Conservation (phyloP, 2,888 invertebrate genomes). For the Ditula angustiorana region DNA sequence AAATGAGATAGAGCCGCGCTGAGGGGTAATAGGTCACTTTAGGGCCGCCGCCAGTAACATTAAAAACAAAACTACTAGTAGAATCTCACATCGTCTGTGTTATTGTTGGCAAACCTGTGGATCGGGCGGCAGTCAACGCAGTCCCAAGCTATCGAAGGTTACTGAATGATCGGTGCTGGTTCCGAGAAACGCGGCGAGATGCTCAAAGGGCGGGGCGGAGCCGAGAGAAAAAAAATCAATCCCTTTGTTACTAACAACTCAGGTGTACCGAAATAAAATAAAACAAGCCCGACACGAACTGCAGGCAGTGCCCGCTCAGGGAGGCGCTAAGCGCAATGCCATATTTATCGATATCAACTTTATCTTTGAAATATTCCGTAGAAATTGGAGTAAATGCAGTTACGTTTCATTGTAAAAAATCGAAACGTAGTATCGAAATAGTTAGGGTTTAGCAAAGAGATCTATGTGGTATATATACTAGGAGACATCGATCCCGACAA, state of each 20-base stretch:
- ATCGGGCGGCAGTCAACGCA: constrained; percentile 43
- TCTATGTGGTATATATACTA: too few species aligned
- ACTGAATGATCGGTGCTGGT: constrained; percentile 73
- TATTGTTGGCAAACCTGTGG: constrained; percentile 29
- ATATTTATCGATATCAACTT: constrained; percentile 61
- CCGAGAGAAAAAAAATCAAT: constrained; percentile 75
- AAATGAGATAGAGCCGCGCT: too few species aligned
- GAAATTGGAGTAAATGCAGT: not conserved
- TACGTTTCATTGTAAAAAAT: not conserved
- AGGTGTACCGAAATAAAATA: constrained; percentile 80
- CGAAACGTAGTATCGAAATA: too few species aligned
- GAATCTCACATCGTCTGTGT: constrained; percentile 22
- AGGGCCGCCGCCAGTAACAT: not conserved
- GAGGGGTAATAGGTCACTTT: too few species aligned
- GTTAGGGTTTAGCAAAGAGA: too few species aligned
- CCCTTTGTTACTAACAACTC: constrained; percentile 83
- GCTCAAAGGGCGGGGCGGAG: constrained; percentile 74
- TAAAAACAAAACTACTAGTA: constrained; percentile 19
- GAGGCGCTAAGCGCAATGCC: constrained; percentile 58
- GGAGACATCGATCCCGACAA: too few species aligned
- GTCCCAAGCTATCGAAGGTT: constrained; percentile 63
- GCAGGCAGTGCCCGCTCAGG: constrained; percentile 62
- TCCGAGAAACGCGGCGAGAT: constrained; percentile 74
- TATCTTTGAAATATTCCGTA: not conserved
- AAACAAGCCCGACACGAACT: constrained; percentile 66